phyloP scores from a whole-genome alignment of 2,797 vertebrate genomes.

The Artibeus jamaicensis region DNA sequence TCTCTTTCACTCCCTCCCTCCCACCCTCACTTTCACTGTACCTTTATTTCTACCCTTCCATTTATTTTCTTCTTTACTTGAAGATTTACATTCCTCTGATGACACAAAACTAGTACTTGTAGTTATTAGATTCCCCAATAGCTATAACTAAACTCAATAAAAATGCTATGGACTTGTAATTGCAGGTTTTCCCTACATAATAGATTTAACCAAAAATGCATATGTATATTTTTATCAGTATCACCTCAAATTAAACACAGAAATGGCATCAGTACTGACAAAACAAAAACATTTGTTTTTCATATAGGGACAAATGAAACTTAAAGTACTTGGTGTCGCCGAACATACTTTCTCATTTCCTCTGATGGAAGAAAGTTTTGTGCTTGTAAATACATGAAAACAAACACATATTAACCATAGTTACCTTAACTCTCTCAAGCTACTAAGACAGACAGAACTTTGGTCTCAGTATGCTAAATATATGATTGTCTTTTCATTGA shows the following conservation, averaged over 20 bases:
- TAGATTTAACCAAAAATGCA: not conserved
- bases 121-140: not conserved
- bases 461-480: too few species aligned
- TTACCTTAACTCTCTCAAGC: not conserved
- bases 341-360: not conserved
- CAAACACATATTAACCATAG: fast-evolving
- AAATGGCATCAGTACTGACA: not conserved
- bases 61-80: not conserved
- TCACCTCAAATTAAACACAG: not conserved
- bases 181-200: not conserved
- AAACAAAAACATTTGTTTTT: not conserved
- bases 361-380: not conserved
- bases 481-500: too few species aligned
- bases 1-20: not conserved
- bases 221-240: not conserved
- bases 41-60: not conserved
- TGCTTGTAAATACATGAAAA: not conserved
- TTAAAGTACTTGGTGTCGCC: not conserved
- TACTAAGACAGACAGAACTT: not conserved
- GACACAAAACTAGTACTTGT: not conserved
- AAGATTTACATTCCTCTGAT: constrained; percentile 54
- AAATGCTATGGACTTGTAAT: not conserved
- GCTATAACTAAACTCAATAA: not conserved
- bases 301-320: not conserved
- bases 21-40: not conserved